Evolutionary conservation across 2,888 invertebrate genomes (phyloP).

Genomic region (Azorinus chamasolen): DNA sequence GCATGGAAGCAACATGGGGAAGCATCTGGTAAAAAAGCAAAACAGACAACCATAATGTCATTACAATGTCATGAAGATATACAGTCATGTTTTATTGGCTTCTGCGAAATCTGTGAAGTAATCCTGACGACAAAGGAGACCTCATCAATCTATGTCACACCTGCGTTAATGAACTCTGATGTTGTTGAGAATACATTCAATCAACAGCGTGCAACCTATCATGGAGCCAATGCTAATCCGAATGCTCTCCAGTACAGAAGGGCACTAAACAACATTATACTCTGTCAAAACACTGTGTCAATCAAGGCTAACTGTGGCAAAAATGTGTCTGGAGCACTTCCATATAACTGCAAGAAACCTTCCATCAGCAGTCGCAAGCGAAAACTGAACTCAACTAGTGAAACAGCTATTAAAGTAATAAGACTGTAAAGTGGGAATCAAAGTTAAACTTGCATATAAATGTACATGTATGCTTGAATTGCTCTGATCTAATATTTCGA

Average conservation of each 20-base stretch:
- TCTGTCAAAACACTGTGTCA: constrained; percentile 19
- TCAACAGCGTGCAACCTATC: constrained; percentile 29
- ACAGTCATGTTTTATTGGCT: constrained; percentile 9
- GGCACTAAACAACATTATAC: constrained; percentile 23
- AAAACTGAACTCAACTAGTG: not conserved
- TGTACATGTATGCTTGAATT: no score
- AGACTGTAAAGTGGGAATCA: not conserved
- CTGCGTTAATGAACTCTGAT: constrained; percentile 27
- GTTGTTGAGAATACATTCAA: constrained; percentile 30
- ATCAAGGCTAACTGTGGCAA: constrained; percentile 28
- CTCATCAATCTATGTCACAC: constrained; percentile 11
- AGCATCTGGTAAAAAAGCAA: not conserved
- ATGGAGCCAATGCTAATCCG: constrained; percentile 38
- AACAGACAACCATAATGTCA: constrained; percentile 16
- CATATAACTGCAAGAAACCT: constrained; percentile 19
- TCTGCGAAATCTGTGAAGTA: constrained; percentile 3
- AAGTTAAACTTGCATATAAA: no score
- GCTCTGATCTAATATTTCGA: no score
- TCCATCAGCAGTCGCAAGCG: constrained; percentile 3
- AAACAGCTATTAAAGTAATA: constrained; percentile 20
- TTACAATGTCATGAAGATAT: constrained; percentile 34
- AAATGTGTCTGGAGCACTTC: constrained; percentile 29
- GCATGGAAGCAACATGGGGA: constrained; percentile 4
- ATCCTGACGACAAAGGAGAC: not conserved
- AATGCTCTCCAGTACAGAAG: constrained; percentile 24